A percentile compares a stretch with the other conserved stretches of the same genome.
Conservation (phyloP, 2,797 vertebrate species). For the Amphiprion clarkii region DNA sequence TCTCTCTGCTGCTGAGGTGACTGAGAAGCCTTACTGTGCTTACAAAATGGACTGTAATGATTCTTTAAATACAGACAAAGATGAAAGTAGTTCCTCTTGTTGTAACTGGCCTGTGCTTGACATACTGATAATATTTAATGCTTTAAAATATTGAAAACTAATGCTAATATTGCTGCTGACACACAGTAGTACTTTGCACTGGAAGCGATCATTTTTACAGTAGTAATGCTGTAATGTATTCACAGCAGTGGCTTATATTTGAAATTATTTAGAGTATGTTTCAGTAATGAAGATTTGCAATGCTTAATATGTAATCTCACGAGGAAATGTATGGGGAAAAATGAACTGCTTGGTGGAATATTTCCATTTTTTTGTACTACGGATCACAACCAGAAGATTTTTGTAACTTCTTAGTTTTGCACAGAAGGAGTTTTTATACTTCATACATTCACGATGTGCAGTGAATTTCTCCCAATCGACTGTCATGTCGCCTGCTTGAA, state of each 20-base stretch:
- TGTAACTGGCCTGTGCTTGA: conserved; percentile 25
- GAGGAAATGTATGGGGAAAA: too few relatives aligned
- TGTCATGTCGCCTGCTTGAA: too few relatives aligned
- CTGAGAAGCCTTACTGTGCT: conserved; percentile 17
- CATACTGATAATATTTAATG: neutral
- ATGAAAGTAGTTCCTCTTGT: conserved; percentile 16
- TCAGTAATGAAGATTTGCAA: neutral
- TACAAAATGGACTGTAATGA: conserved; percentile 11
- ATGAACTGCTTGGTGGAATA: too few relatives aligned
- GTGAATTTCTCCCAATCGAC: too few relatives aligned
- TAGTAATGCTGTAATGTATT: neutral
- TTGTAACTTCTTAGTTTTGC: too few relatives aligned
- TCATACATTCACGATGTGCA: too few relatives aligned
- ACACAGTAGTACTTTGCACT: neutral
- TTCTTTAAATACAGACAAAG: conserved; percentile 23
- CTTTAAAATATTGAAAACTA: neutral
- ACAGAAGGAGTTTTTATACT: too few relatives aligned
- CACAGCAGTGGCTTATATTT: neutral
- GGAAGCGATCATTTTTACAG: neutral
- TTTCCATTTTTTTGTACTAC: too few relatives aligned
- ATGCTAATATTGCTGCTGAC: neutral
- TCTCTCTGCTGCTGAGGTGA: conserved; percentile 26
- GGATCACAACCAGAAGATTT: too few relatives aligned
- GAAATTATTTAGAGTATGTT: neutral
- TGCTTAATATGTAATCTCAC: neutral